Percentiles rank a stretch among this genome's conserved stretches.
Conservation (phyloP, 2,113 vertebrate species). For the Sylvicapra grimmia region DNA sequence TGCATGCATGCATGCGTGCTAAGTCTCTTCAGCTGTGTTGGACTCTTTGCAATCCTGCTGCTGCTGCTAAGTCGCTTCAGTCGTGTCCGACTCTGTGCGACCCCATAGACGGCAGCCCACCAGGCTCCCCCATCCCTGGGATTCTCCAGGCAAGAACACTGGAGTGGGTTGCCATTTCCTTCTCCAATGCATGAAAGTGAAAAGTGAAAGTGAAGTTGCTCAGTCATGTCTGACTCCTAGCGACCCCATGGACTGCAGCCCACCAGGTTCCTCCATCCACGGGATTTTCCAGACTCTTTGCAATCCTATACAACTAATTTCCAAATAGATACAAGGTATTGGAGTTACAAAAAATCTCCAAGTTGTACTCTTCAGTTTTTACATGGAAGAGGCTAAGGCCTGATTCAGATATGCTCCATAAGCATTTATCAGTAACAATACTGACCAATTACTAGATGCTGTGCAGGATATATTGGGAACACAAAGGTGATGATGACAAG, state of each 20-base stretch:
- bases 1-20: background rate
- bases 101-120: no score
- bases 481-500: background rate
- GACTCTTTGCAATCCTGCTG: background rate
- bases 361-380: background rate
- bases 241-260: no score
- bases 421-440: background rate
- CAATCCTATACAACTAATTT: background rate
- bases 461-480: background rate
- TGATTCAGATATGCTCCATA: background rate
- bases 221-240: no score
- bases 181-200: no score
- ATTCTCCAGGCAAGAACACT: no score
- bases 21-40: background rate
- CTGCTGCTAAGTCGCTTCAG: no score
- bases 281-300: no score
- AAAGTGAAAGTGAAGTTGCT: no score
- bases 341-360: background rate
- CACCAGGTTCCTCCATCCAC: no score
- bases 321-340: background rate
- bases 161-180: no score
- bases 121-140: no score
- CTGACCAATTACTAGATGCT: background rate
- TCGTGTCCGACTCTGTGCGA: no score
- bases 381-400: background rate